Evolutionary conservation across 2,888 invertebrate species (phyloP), one percentile per base, ranked within the genome.

Genomic region (Heteromurus nitidus): DNA sequence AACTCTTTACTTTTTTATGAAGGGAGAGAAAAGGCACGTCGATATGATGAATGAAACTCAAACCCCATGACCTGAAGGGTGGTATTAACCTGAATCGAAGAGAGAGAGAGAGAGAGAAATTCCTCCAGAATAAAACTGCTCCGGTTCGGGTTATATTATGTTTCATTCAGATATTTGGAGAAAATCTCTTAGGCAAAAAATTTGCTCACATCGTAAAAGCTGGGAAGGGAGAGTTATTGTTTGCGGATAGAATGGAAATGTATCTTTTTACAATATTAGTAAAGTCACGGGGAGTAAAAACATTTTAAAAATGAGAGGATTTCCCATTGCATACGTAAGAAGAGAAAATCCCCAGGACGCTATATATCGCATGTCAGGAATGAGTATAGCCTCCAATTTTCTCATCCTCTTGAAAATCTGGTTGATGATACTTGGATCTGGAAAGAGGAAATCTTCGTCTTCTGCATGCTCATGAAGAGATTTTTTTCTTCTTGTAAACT

Each of bases 241-340:
- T 55, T 24, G 20, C n/a, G 11, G 50, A n/a, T 11, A 11, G n/a
- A n/a, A n/a, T n/a, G n/a, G n/a, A n/a, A n/a, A n/a, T n/a, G 36
- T 47, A n/a, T 16, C n/a, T 55, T 11, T 55, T 7, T 16, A 24
- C 55, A 55, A 55, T 55, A 55, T 55, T 55, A 22, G 55, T 24
- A 24, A 55, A 55, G 55, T 55, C 55, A 55, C 3, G 5, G 24
- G 24, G 24, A 55, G 24, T 22, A 55, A 24, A 55, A 55, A 36
- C 5, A 16, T 53, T 53, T 60, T n/a, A 60, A 60, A 60, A 60
- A 60, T 60, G 60, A 28, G 60, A 60, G 60, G 60, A 60, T 60
- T 60, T 60, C 20, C 30, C 28, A 2, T 28, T 60, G 30, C 60
- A 60, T 28, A n/a, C 9, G 16, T 13, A 26, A n/a, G n/a, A 50